These are phyloP conservation scores for Alethe castanea DNA, from an alignment of 2,113 vertebrate genomes.

Conservation along the genomic window DNA sequence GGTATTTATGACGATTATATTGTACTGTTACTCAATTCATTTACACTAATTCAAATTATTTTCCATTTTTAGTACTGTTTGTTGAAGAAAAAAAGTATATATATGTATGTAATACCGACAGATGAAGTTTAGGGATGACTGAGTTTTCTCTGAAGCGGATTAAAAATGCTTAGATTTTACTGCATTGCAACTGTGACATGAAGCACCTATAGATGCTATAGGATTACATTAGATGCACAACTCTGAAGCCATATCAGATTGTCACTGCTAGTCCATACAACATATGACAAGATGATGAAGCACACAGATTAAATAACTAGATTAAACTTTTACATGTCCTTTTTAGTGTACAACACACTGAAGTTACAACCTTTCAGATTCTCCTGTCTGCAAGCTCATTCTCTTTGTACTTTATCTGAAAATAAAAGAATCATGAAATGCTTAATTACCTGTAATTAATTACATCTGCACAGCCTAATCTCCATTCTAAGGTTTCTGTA, in stretches of 20 bases:
- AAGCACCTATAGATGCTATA: neutral
- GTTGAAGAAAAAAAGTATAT: neutral
- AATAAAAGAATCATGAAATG: neutral
- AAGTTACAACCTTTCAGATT: neutral
- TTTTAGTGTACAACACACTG: neutral
- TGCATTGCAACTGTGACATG: neutral
- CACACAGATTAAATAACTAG: neutral
- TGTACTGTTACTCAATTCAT: neutral
- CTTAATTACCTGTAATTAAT: slow-evolving; percentile 91
- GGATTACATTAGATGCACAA: neutral
- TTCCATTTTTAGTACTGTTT: neutral
- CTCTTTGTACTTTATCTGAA: neutral
- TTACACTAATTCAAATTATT: neutral
- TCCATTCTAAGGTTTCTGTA: slow-evolving; percentile 94
- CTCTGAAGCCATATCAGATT: neutral
- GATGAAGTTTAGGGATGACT: neutral
- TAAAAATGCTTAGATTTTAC: neutral
- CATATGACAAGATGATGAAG: neutral
- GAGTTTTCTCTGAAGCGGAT: neutral
- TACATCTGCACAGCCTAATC: slow-evolving; percentile 87
- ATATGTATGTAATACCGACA: neutral
- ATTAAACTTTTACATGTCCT: neutral
- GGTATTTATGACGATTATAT: neutral
- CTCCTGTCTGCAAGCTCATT: neutral
- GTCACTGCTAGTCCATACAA: neutral